These are phyloP conservation scores for Epinotia nisella DNA, from an alignment of 2,888 invertebrate species.

Conservation along the genomic window DNA sequence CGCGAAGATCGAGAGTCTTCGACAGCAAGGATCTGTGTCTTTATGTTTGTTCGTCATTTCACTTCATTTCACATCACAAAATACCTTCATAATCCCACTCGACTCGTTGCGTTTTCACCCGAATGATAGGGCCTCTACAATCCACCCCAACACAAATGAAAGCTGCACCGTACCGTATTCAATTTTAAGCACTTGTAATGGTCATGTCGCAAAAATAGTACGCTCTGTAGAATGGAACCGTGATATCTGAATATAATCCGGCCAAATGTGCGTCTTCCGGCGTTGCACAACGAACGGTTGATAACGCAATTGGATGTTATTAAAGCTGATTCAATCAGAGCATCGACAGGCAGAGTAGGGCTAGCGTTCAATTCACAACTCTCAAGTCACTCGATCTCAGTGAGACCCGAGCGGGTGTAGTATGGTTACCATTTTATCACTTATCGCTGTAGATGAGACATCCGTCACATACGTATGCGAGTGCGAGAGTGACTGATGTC, in stretches of 20 bases:
- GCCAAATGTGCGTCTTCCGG: slow-evolving; percentile 76
- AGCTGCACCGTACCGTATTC: background rate
- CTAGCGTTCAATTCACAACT: background rate
- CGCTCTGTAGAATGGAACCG: slow-evolving; percentile 46
- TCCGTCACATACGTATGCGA: too few species aligned
- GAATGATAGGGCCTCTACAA: background rate
- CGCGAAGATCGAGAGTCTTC: slow-evolving; percentile 69
- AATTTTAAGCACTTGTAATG: background rate
- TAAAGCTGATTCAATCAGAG: slow-evolving; percentile 70
- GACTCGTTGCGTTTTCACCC: too few species aligned
- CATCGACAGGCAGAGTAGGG: slow-evolving; percentile 63
- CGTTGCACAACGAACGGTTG: slow-evolving; percentile 70
- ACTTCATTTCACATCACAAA: slow-evolving; percentile 23
- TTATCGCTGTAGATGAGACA: too few species aligned
- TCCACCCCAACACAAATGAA: background rate
- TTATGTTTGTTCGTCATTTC: slow-evolving; percentile 35
- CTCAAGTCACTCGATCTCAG: too few species aligned
- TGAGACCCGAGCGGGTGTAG: too few species aligned
- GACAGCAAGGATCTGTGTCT: slow-evolving; percentile 60
- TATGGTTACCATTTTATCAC: too few species aligned
- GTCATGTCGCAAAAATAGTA: slow-evolving; percentile 20
- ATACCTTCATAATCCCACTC: background rate
- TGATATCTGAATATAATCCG: slow-evolving; percentile 74
- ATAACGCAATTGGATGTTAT: slow-evolving; percentile 75
- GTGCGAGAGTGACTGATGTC: too few species aligned